phyloP scores from a whole-genome alignment of 2,888 invertebrate genomes.

The Chaetogeoica ovagalla region DNA sequence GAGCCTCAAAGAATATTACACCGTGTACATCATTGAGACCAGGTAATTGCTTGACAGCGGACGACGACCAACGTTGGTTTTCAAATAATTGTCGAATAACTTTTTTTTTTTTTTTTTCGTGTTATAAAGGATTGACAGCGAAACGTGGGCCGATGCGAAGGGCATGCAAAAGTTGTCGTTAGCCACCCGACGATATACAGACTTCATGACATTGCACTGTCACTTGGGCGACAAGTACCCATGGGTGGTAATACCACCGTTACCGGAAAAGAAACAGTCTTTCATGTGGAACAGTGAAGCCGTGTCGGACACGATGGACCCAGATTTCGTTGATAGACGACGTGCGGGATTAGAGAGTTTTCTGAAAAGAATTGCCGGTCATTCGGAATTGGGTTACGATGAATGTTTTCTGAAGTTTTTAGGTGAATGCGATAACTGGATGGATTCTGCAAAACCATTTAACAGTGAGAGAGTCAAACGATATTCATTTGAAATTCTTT shows the following conservation, averaged over 20 bases:
- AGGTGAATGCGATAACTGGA: constrained; percentile 35
- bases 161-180: constrained; percentile 62
- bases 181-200: constrained; percentile 79
- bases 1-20: constrained; percentile 75
- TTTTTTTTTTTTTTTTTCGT: neutral
- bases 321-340: constrained; percentile 81
- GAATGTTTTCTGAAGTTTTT: constrained; percentile 44
- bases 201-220: constrained; percentile 78
- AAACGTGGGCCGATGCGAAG: constrained; percentile 54
- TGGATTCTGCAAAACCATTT: constrained; percentile 26
- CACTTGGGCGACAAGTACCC: constrained; percentile 78
- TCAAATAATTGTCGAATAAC: neutral
- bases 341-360: constrained; percentile 74
- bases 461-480: constrained; percentile 26
- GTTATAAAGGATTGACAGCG: constrained; percentile 54
- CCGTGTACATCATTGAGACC: constrained; percentile 76
- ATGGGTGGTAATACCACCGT: constrained; percentile 76
- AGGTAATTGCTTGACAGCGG: constrained; percentile 65
- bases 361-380: constrained; percentile 50
- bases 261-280: constrained; percentile 77
- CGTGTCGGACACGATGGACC: constrained; percentile 72
- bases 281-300: constrained; percentile 78
- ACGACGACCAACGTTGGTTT: constrained; percentile 1
- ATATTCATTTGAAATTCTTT: neutral
- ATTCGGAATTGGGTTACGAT: constrained; percentile 41